phyloP scores from a whole-genome alignment of 2,888 invertebrate species.

The Spodoptera picta region DNA sequence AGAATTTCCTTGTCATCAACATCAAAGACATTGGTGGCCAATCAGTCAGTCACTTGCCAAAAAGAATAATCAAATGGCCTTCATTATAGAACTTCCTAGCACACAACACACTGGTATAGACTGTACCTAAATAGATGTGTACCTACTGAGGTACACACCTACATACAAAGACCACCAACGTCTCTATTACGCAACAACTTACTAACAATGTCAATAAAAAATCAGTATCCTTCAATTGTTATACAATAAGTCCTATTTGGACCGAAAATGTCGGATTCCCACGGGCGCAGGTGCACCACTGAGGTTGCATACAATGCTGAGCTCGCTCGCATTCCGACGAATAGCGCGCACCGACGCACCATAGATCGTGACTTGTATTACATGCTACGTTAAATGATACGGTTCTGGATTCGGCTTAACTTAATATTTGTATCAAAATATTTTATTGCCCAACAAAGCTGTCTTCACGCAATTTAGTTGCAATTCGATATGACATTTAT shows the following conservation, averaged over 20 bases:
- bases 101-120: too few species aligned
- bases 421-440: slow-evolving; percentile 33
- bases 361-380: slow-evolving; percentile 63
- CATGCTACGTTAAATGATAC: slow-evolving; percentile 52
- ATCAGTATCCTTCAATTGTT: slow-evolving; percentile 28
- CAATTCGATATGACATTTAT: too few species aligned
- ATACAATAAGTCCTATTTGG: slow-evolving; percentile 38
- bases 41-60: too few species aligned
- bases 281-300: slow-evolving; percentile 66
- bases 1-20: too few species aligned
- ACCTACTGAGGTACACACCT: neutral
- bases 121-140: too few species aligned
- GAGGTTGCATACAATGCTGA: slow-evolving; percentile 64
- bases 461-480: neutral
- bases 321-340: slow-evolving; percentile 67
- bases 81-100: too few species aligned
- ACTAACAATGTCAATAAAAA: slow-evolving; percentile 18
- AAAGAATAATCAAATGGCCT: too few species aligned
- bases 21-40: too few species aligned
- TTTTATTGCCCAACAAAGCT: neutral
- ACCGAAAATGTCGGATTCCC: slow-evolving; percentile 69
- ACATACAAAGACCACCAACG: slow-evolving; percentile 35
- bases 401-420: slow-evolving; percentile 29
- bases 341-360: slow-evolving; percentile 43
- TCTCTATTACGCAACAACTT: slow-evolving; percentile 17